Evolutionary conservation across 2,113 vertebrate species (phyloP), one percentile per base, ranked within the genome.

Genomic region (Dendropsophus ebraccatus): DNA sequence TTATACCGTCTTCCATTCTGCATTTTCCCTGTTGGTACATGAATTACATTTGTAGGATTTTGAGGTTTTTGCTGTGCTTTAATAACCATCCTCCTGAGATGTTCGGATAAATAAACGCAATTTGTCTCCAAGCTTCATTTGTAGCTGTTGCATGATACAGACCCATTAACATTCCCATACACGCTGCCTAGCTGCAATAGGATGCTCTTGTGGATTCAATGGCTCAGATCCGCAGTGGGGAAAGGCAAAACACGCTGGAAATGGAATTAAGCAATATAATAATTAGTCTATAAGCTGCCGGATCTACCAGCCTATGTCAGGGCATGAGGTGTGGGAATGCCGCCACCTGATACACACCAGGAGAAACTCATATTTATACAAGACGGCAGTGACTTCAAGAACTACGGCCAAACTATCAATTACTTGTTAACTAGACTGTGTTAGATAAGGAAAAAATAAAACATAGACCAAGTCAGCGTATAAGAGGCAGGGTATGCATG

Each of bases 11-110:
- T 80, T 86, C 76, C 76, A 86, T 86, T 81, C 76, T 32, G 65
- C 84, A 86, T 80, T 86, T 70, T 86, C 84, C 84, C 84, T 86
- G 76, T 86, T 86, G 84, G 84, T 86, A 86, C 84, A 86, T 86
- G 84, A 86, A 86, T 86, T 86, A 86, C 84, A 86, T 86, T 86
- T 86, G 84, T 47, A 81, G 84, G 84, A 86, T 86, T 86, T 80
- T 56, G 76, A 86, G 84, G 76, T 86, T 86, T 86, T 86, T 81
- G 77, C 84, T 80, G 76, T 56, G 76, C 84, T 81, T 86, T 86
- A 86, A 86, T 86, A 86, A 81, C 84, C 84, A 73, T 86, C 76
- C 84, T 81, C 84, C 60, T 50, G 84, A 86, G 84, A 73, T 56
- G 72, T 19, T 87, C 75, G 60, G 87, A 35, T 88, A 84, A 88